These are phyloP conservation scores for Porites lobata DNA, from an alignment of 92 coral and sea anemone genomes.

Conservation along the genomic window DNA sequence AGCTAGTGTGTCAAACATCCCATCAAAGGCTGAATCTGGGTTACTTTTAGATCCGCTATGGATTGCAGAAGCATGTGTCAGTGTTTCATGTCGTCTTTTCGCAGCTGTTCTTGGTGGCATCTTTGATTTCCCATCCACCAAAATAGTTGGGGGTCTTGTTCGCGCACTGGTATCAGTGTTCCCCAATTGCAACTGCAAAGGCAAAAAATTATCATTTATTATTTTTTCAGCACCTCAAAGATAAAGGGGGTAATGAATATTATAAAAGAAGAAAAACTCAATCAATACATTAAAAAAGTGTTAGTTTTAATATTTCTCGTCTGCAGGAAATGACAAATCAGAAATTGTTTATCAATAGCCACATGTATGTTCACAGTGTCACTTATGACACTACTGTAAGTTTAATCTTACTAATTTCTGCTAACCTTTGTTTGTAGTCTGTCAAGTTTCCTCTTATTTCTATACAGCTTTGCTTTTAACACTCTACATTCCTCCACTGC, in stretches of 20 bases:
- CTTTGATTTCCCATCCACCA: constrained; percentile 30
- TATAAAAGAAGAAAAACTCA: background rate
- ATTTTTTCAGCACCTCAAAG: too few relatives aligned
- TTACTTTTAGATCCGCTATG: constrained; percentile 45
- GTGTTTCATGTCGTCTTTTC: constrained; percentile 30
- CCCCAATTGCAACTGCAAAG: background rate
- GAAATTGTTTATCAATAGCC: too few relatives aligned
- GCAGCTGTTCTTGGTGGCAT: constrained; percentile 35
- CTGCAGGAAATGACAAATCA: background rate
- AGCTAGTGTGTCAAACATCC: constrained; percentile 59
- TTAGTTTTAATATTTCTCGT: background rate
- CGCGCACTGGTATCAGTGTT: constrained; percentile 17
- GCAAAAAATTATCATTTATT: too few relatives aligned
- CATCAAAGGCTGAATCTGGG: constrained; percentile 40
- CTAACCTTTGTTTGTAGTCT: constrained; percentile 32
- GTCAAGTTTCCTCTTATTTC: constrained; percentile 21
- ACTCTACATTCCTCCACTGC: constrained; percentile 36
- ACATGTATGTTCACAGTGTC: background rate
- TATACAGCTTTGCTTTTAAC: constrained; percentile 12
- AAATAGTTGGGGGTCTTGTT: constrained; percentile 31
- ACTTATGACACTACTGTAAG: too few relatives aligned
- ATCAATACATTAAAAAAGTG: background rate
- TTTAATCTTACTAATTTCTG: background rate
- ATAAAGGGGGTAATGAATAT: background rate
- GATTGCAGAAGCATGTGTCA: constrained; percentile 19